Evolutionary conservation across 2,888 invertebrate species (phyloP).

Genomic region (Scaptomyza parva): DNA sequence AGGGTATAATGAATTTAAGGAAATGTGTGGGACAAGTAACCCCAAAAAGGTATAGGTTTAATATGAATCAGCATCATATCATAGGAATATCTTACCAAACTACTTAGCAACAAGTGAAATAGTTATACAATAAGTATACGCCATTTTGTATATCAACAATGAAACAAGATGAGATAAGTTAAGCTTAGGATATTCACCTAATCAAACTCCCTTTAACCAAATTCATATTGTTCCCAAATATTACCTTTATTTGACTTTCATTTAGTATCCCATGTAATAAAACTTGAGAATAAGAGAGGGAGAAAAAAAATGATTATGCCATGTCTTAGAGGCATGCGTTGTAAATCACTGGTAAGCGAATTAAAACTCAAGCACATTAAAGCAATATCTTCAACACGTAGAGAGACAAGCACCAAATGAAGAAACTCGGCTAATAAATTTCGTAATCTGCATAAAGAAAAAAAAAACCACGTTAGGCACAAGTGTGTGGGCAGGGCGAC

Average conservation of each 20-base stretch:
- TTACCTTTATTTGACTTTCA: slow-evolving; percentile 1
- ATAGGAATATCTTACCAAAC: too few species aligned
- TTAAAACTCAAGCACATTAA: slow-evolving; percentile 71
- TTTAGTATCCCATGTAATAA: slow-evolving; percentile 32
- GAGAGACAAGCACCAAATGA: slow-evolving; percentile 46
- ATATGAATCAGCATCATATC: too few species aligned
- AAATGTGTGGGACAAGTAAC: too few species aligned
- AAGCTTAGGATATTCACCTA: neutral
- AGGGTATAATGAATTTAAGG: too few species aligned
- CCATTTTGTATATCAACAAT: too few species aligned
- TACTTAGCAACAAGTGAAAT: too few species aligned
- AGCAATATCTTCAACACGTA: slow-evolving; percentile 49
- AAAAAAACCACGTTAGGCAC: slow-evolving; percentile 31
- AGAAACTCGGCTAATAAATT: slow-evolving; percentile 69
- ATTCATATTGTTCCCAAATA: neutral
- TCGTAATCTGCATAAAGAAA: slow-evolving; percentile 65
- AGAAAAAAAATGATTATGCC: slow-evolving; percentile 29
- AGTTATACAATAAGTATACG: too few species aligned
- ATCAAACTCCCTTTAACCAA: neutral
- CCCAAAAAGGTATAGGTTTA: too few species aligned
- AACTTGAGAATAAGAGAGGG: slow-evolving; percentile 22
- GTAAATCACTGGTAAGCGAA: slow-evolving; percentile 65
- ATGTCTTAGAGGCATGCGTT: slow-evolving; percentile 31
- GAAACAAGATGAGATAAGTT: too few species aligned
- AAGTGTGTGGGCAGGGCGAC: too few species aligned